Evolutionary conservation across 2,113 vertebrate genomes (phyloP).

Genomic region (Dendrocopos noguchii): DNA sequence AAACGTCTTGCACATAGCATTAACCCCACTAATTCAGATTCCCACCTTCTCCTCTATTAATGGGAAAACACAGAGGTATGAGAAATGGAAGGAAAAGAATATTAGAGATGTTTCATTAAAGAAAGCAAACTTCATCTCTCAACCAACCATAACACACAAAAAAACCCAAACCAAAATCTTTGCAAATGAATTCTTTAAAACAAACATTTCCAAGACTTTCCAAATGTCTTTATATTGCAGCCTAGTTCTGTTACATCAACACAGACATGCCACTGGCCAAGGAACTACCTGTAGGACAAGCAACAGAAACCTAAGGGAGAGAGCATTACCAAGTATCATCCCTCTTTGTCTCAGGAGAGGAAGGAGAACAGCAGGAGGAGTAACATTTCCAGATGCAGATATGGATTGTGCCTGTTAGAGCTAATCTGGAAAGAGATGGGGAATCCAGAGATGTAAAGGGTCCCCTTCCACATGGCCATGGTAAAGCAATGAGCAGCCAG

Average conservation of each 20-base stretch:
- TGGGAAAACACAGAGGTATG: neutral
- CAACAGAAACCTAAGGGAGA: neutral
- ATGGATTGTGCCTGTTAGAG: neutral
- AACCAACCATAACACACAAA: neutral
- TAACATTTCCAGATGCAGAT: neutral
- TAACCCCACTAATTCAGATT: neutral
- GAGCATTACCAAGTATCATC: neutral
- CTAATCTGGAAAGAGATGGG: neutral
- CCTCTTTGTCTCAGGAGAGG: neutral
- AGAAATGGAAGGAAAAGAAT: neutral
- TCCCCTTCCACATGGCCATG: slow-evolving; percentile 15
- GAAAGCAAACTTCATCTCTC: neutral
- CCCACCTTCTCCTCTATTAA: neutral
- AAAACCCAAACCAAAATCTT: neutral
- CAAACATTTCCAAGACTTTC: neutral
- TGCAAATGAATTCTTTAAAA: neutral
- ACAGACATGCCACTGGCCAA: neutral
- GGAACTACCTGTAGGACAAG: neutral
- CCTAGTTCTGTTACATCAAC: neutral
- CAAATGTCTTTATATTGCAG: neutral
- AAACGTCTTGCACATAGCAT: neutral
- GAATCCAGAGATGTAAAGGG: neutral
- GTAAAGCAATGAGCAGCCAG: neutral
- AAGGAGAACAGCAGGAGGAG: neutral
- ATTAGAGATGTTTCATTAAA: neutral